These are phyloP conservation scores for Pogonomyrmex barbatus DNA, from an alignment of 1,140 invertebrate species.

Conservation along the genomic window DNA sequence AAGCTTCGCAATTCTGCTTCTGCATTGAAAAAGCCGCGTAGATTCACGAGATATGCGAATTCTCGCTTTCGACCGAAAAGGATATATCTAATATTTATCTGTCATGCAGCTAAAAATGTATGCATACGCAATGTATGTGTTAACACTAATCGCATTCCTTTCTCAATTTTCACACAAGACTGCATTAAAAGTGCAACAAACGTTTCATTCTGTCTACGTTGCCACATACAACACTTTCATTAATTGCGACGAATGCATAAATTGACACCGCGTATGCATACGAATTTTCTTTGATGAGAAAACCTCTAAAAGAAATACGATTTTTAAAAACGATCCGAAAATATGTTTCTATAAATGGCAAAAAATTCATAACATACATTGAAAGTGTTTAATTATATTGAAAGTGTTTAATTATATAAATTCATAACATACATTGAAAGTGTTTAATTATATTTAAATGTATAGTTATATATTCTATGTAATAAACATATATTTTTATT, in stretches of 20 bases:
- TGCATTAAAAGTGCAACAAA: constrained; percentile 15
- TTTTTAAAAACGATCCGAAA: not conserved
- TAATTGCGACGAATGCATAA: constrained; percentile 22
- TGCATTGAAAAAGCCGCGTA: not conserved
- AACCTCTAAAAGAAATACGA: not conserved
- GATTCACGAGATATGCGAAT: not conserved
- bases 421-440: not conserved
- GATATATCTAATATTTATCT: constrained; percentile 16
- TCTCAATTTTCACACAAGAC: not conserved
- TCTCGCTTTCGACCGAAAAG: not conserved
- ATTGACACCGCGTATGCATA: not conserved
- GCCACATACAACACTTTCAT: not conserved
- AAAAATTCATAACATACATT: not conserved
- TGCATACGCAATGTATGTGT: not conserved
- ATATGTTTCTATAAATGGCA: not conserved
- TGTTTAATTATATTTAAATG: not conserved
- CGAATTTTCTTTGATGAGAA: not conserved
- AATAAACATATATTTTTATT: not conserved
- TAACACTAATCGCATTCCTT: not conserved
- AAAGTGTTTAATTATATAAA: not conserved
- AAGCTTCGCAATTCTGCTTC: constrained; percentile 18
- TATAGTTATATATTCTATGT: not conserved
- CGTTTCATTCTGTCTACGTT: not conserved
- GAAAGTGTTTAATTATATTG: not conserved
- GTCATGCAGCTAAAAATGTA: constrained; percentile 7